These are phyloP conservation scores for Hucho hucho DNA, from an alignment of 2,113 vertebrate species.

Conservation along the genomic window DNA sequence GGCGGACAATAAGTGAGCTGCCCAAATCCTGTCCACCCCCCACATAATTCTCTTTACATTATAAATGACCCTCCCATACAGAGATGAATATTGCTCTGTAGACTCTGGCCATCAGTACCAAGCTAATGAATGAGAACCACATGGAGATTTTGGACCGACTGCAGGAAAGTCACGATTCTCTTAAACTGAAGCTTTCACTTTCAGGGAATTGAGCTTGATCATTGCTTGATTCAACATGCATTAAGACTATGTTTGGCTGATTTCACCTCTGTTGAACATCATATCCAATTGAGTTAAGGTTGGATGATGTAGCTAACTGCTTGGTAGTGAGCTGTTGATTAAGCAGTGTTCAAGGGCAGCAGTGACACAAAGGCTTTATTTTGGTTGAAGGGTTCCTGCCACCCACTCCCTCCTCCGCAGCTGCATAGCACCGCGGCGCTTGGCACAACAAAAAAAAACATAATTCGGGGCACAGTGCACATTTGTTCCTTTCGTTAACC, in stretches of 20 bases:
- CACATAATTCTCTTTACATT: conserved; percentile 58
- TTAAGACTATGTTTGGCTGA: background rate
- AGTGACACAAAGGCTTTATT: conserved; percentile 44
- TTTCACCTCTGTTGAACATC: background rate
- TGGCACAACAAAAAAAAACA: conserved; percentile 20
- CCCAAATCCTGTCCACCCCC: conserved; percentile 36
- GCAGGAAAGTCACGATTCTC: conserved; percentile 9
- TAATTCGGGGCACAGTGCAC: conserved; percentile 30
- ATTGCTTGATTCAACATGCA: no score
- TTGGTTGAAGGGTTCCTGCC: conserved; percentile 26
- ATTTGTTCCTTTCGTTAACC: conserved; percentile 40
- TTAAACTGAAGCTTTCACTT: background rate
- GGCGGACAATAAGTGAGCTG: conserved; percentile 34
- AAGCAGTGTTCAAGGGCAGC: conserved; percentile 12
- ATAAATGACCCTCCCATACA: conserved; percentile 61
- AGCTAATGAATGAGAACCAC: conserved; percentile 47
- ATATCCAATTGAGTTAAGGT: background rate
- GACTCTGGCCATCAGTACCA: conserved; percentile 33
- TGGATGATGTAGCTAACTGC: background rate
- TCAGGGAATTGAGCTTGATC: no score
- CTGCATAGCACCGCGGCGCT: conserved; percentile 26
- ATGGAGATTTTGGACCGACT: conserved; percentile 32
- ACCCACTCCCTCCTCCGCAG: conserved; percentile 31
- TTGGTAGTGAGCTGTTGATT: conserved; percentile 27
- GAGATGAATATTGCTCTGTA: conserved; percentile 53